phyloP scores from a whole-genome alignment of 2,113 vertebrate species.

The Eudorcas thomsonii region DNA sequence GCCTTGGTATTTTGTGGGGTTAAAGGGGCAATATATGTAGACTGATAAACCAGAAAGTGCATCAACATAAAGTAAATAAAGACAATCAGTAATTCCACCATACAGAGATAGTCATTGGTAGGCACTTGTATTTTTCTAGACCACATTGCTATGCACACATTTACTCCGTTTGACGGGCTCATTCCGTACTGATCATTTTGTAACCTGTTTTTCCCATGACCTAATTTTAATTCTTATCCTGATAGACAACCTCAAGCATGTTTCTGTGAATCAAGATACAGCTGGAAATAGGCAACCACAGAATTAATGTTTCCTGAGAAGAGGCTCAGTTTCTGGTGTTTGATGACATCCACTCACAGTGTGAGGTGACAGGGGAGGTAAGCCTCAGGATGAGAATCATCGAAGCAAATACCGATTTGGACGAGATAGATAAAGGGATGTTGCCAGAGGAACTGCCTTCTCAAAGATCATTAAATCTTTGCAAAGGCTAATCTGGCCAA shows the following conservation, averaged over 20 bases:
- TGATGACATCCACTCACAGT: not conserved
- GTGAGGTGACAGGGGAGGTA: not conserved
- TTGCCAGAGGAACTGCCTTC: conserved; percentile 18
- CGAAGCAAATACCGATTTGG: conserved; percentile 44
- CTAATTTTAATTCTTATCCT: conserved; percentile 55
- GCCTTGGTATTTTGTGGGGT: not conserved
- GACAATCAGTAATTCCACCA: not conserved
- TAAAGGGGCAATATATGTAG: not conserved
- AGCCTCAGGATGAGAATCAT: not conserved
- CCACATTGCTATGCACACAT: not conserved
- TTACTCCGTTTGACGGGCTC: not conserved
- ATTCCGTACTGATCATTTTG: not conserved
- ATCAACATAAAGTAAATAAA: not conserved
- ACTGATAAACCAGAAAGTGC: not conserved
- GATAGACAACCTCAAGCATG: conserved; percentile 48
- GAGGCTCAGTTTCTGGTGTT: conserved; percentile 20
- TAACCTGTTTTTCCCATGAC: conserved; percentile 10
- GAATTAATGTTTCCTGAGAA: conserved; percentile 41
- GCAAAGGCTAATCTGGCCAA: conserved; percentile 34
- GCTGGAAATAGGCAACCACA: not conserved
- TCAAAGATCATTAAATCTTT: conserved; percentile 46
- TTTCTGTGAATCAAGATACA: conserved; percentile 51
- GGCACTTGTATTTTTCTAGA: not conserved
- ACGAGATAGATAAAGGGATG: conserved; percentile 17
- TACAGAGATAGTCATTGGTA: not conserved